Base-by-base conservation (phyloP, 1,140 invertebrate genomes). In the Contarinia nasturtii region DNA sequence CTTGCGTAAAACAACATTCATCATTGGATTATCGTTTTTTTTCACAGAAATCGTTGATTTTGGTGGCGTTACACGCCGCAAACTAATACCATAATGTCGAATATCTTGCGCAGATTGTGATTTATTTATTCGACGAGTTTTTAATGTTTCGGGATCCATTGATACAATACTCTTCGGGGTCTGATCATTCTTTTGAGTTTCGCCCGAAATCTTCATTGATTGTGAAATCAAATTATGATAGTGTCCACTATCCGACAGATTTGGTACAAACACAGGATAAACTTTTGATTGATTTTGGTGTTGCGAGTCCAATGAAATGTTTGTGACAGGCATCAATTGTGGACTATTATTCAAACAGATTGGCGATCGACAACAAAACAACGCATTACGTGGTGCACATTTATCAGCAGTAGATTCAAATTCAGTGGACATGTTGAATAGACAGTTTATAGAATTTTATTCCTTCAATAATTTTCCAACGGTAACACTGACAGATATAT, bases 1-100 rank as follows among this genome's bases (percentile, higher is more conserved):
- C 18, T 56, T 59, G 18, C 60, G 59, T 12, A 63, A 48, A 0
- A 63, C 61, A 2, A 63, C 61, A 12, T 58, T 59, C 38, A 63
- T 47, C 61, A 60, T 61, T 18, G 59, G 59, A 1, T 46, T 47
- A 17, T 61, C 59, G 36, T 59, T 57, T 42, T 59, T 59, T 45
- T 63, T 63, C 4, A 63, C 52, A 7, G 53, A 47, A 2, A 63
- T 53, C 4, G 54, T 54, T 3, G 55, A 53, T 37, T 53, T 55
- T 4, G 59, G 60, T 5, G 60, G 59, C 1, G 55, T 52, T 1
- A 63, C 58, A 1, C 54, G 50, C 21, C 63, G 61, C 0, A 63
- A 49, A 33, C 47, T 52, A 7, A 63, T 59, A 2, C 61, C 61
- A 12, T 27, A 27, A 27, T 61, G 33, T 45, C 55, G 63, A 21